Evolutionary conservation across 2,888 invertebrate species (phyloP), one percentile per base, ranked within the genome.

Genomic region (Parapristionchus giblindavisi): DNA sequence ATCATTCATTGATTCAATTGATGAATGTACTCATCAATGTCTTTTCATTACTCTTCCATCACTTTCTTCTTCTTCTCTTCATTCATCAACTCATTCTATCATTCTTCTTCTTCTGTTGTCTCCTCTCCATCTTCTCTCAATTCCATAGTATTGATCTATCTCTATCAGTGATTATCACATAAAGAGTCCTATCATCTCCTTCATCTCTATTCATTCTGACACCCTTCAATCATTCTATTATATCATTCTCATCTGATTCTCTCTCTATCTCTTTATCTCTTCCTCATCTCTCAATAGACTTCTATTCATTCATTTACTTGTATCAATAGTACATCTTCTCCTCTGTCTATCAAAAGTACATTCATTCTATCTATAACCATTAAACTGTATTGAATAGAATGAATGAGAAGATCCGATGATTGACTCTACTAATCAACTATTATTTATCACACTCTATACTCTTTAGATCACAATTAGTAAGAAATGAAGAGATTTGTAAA

Each of bases 131-230:
- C 34, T 70, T 38, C 36, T 24, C 24, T 52, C 29, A 32, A 48
- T 32, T 48, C 66, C 0, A 21, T 71, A 36, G 1, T 60, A 56
- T 58, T 58, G 6, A 21, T 58, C 56, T 2, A 38, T 48, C 72
- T 72, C 60, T 29, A 58, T 60, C 72, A 60, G 34, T 72, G 6
- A 2, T 32, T 24, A n/a, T n/a, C n/a, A n/a, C n/a, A n/a, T n/a
- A n/a, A n/a, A n/a, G n/a, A n/a, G n/a, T n/a, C n/a, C 11, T 24
- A 11, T 27, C 58, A 14, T 58, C 58, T 58, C 58, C 11, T 58
- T 27, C 58, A n/a, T 58, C 58, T 27, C 58, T 58, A 17, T 14
- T 27, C 58, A 14, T n/a, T 27, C 11, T 27, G 11, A 58, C 58
- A n/a, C 24, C 58, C n/a, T 24, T 58, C 58, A n/a, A 17, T 24